phyloP scores from a whole-genome alignment of 1,140 invertebrate genomes.

The Tribolium madens region DNA sequence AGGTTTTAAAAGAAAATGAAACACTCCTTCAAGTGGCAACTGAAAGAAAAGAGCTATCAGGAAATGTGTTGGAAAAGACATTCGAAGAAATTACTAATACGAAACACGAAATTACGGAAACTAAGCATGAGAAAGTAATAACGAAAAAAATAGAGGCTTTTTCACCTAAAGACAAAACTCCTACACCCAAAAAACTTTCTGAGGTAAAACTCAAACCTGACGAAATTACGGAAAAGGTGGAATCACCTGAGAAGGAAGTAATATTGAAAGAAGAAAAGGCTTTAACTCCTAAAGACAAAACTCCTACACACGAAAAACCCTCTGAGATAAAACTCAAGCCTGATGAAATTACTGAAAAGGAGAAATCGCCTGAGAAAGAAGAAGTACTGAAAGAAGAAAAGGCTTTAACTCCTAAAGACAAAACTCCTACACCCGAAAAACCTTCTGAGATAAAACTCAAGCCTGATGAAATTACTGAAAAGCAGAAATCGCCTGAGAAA shows the following conservation, averaged over 20 bases:
- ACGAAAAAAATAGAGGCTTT: neutral
- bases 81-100: neutral
- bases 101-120: neutral
- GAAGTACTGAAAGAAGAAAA: neutral
- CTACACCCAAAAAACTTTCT: neutral
- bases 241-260: neutral
- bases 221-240: neutral
- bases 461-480: neutral
- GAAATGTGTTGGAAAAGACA: neutral
- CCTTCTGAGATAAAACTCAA: neutral
- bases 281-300: neutral
- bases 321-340: constrained; percentile 1
- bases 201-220: neutral
- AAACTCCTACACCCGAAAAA: neutral
- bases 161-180: constrained; percentile 18
- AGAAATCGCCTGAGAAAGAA: neutral
- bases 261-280: constrained; percentile 34
- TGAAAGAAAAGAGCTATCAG: neutral
- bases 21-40: neutral
- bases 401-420: neutral
- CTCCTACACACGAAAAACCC: neutral
- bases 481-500: neutral
- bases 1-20: too few species aligned
- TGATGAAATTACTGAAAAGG: neutral
- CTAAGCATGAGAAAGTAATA: neutral